Evolutionary conservation across 2,888 invertebrate genomes (phyloP), one percentile per base, ranked within the genome.

Genomic region (Meghimatium bilineatum): DNA sequence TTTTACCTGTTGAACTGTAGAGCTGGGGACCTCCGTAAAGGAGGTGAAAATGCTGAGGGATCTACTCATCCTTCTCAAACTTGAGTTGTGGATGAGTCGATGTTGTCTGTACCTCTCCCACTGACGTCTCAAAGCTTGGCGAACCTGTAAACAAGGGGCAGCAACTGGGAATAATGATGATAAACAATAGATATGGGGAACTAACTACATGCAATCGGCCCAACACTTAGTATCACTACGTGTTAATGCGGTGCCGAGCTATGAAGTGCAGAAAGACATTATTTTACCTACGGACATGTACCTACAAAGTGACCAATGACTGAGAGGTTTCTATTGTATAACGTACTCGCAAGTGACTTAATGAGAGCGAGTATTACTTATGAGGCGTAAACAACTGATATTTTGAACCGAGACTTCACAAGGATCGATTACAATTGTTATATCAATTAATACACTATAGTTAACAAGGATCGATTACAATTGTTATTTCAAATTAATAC

Each of bases 1-100:
- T 32, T 49, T 78, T 75, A 80, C 76, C 80, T 71, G 77, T 74
- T 36, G 71, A 17, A 78, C 75, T n/a, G 85, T 72, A 60, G 82
- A 77, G 72, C 88, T 87, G 60, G 89, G 88, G 36, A 90, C 89
- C 86, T 91, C 91, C 14, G 90, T 90, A 80, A 90, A 86, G 67
- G 91, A 91, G 29, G 91, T 91, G 85, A 91, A 91, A 72, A 90
- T 88, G 80, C 90, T 90, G 84, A 90, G 86, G 23, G 90, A 90
- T 36, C 90, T 88, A 83, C 90, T 90, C 85, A 90, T 85, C 36
- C 90, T 88, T 67, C 90, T 86, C 80, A 90, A 85, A 82, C 90
- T 89, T 80, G 90, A 89, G 72, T 87, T 88, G 86, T 90, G 89
- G 66, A 90, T 88, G 84, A 89, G 85, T 52, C 89, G 88, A 77